These are phyloP conservation scores for Anguilla rostrata DNA, from an alignment of 2,113 vertebrate species.

Conservation along the genomic window DNA sequence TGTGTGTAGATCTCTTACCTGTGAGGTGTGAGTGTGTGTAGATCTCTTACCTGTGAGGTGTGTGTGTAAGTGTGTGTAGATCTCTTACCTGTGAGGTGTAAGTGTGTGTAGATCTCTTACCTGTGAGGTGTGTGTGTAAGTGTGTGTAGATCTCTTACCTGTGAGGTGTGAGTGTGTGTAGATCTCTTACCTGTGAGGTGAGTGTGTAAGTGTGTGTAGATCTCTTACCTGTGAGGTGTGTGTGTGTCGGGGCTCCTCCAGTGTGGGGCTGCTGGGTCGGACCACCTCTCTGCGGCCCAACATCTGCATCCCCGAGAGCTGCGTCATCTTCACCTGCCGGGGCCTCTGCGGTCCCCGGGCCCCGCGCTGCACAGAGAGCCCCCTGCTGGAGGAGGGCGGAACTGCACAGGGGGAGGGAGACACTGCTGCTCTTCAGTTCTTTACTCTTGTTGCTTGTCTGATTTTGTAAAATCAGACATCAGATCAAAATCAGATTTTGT, in stretches of 20 bases:
- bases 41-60: neutral
- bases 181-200: neutral
- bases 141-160: too few species aligned
- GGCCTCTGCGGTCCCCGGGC: slow-evolving; percentile 48
- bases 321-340: slow-evolving; percentile 74
- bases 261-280: slow-evolving; percentile 60
- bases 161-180: slow-evolving; percentile 26
- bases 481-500: neutral
- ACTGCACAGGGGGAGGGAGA: slow-evolving; percentile 34
- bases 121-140: too few species aligned
- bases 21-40: slow-evolving; percentile 27
- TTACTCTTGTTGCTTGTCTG: neutral
- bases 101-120: too few species aligned
- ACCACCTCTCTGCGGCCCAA: slow-evolving; percentile 66
- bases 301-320: slow-evolving; percentile 68
- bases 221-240: slow-evolving; percentile 13
- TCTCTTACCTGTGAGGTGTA: slow-evolving; percentile 27
- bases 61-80: slow-evolving; percentile 35
- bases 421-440: neutral
- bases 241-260: slow-evolving; percentile 44
- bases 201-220: slow-evolving; percentile 32
- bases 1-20: slow-evolving; percentile 18
- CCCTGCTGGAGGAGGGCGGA: slow-evolving; percentile 50
- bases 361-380: slow-evolving; percentile 52
- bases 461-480: neutral